Evolutionary conservation across 1,140 invertebrate species (phyloP).

Genomic region (Arion vulgaris): DNA sequence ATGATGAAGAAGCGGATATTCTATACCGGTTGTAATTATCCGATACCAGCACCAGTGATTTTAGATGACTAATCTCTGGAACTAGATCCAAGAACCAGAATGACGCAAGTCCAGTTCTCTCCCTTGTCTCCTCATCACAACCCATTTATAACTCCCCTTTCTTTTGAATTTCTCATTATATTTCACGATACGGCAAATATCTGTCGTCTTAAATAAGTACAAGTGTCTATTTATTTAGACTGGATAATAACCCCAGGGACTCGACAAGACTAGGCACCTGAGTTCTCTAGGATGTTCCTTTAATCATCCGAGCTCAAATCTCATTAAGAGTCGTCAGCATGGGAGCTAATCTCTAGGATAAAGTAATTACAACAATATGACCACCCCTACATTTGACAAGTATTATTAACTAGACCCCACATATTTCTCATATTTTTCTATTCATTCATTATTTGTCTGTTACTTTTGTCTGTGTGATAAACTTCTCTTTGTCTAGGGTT

Average conservation of each 20-base stretch:
- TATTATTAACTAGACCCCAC: background rate
- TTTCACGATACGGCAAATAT: background rate
- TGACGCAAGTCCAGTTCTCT: background rate
- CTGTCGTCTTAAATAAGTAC: conserved; percentile 19
- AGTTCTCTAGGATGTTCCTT: conserved; percentile 3
- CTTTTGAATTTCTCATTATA: conserved; percentile 4
- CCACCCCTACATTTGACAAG: conserved; percentile 7
- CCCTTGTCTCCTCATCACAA: background rate
- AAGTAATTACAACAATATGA: conserved; percentile 10
- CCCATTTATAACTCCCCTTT: background rate
- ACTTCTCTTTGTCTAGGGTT: too few relatives aligned
- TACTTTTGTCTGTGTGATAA: too few relatives aligned
- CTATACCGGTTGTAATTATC: background rate
- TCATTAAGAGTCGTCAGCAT: conserved; percentile 2
- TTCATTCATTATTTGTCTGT: too few relatives aligned
- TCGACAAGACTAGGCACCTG: background rate
- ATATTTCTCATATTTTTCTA: background rate
- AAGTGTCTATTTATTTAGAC: conserved; percentile 19
- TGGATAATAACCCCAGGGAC: conserved; percentile 8
- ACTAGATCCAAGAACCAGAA: background rate
- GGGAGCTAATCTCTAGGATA: conserved; percentile 14
- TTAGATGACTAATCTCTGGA: background rate
- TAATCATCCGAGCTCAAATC: conserved; percentile 3
- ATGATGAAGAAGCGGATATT: background rate
- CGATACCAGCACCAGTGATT: background rate